Percentiles rank a stretch among this genome's conserved stretches.
These are phyloP conservation scores for Myanophis thanlyinensis DNA, from an alignment of 2,113 vertebrate genomes.

Conservation along the genomic window DNA sequence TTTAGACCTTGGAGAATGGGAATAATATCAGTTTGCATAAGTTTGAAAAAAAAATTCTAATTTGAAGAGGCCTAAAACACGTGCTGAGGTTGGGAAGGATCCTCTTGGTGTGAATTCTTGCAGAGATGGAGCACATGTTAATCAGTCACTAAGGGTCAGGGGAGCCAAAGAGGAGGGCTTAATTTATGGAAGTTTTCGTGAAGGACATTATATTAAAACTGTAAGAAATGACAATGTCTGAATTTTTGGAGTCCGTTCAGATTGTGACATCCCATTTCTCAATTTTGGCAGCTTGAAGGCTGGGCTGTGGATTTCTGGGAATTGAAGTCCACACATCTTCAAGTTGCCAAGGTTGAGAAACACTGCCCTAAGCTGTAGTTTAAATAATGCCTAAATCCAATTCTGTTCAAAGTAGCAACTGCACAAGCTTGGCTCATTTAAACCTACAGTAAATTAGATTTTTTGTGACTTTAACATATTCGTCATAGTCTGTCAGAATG, in stretches of 20 bases:
- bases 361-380: background rate
- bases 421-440: background rate
- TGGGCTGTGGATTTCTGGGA: background rate
- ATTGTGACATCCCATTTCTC: background rate
- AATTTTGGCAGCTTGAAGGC: background rate
- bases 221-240: background rate
- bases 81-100: background rate
- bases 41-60: too few relatives aligned
- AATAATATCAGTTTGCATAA: too few relatives aligned
- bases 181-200: background rate
- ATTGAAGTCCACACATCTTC: background rate
- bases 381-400: background rate
- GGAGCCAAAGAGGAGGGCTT: background rate
- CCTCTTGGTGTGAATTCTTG: background rate
- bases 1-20: too few relatives aligned
- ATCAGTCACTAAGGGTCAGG: background rate
- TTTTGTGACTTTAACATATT: background rate
- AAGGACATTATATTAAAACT: background rate
- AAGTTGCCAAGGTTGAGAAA: background rate
- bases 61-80: too few relatives aligned
- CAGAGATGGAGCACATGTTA: background rate
- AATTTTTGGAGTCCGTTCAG: background rate
- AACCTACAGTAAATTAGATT: background rate
- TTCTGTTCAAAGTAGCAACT: background rate
- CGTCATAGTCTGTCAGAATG: background rate